A percentile compares a stretch with the other conserved stretches of the same genome.
Evolutionary conservation across 2,888 invertebrate species (phyloP).

Genomic region (Timandra comae): DNA sequence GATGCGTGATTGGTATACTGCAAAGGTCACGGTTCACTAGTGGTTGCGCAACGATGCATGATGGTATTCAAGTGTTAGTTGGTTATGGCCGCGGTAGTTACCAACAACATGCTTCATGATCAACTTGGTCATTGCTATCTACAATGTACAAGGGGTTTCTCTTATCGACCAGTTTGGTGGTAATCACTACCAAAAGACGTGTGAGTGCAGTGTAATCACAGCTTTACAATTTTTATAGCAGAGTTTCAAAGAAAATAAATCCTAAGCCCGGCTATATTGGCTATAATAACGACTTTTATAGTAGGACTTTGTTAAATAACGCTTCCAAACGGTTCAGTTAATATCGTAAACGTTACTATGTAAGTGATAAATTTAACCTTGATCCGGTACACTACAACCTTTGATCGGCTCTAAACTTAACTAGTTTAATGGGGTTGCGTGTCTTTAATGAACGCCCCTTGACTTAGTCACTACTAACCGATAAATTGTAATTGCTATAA

Average conservation of each 20-base stretch:
- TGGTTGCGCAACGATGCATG: conserved; percentile 34
- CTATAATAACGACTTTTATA: too few relatives aligned
- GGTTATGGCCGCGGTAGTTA: conserved; percentile 28
- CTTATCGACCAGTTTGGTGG: too few relatives aligned
- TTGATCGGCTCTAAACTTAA: conserved; percentile 17
- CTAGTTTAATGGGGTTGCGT: conserved; percentile 13
- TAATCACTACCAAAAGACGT: too few relatives aligned
- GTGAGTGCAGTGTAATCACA: too few relatives aligned
- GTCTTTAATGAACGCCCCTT: conserved; percentile 6
- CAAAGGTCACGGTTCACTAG: conserved; percentile 45
- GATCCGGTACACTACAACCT: conserved; percentile 14
- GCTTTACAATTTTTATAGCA: too few relatives aligned
- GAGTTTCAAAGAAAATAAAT: too few relatives aligned
- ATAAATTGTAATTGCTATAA: too few relatives aligned
- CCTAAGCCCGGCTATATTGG: too few relatives aligned
- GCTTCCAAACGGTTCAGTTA: too few relatives aligned
- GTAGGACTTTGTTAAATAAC: too few relatives aligned
- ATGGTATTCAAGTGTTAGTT: conserved; percentile 25
- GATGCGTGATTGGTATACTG: conserved; percentile 25
- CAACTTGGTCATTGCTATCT: too few relatives aligned
- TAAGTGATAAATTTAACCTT: conserved; percentile 18
- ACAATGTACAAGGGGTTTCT: too few relatives aligned
- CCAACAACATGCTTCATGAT: neutral
- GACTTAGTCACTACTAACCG: neutral
- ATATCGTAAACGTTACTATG: conserved; percentile 7